Percentiles rank a stretch among this genome's conserved stretches.
Conservation (phyloP, 2,797 vertebrate genomes). For the Chrysocyon brachyurus region DNA sequence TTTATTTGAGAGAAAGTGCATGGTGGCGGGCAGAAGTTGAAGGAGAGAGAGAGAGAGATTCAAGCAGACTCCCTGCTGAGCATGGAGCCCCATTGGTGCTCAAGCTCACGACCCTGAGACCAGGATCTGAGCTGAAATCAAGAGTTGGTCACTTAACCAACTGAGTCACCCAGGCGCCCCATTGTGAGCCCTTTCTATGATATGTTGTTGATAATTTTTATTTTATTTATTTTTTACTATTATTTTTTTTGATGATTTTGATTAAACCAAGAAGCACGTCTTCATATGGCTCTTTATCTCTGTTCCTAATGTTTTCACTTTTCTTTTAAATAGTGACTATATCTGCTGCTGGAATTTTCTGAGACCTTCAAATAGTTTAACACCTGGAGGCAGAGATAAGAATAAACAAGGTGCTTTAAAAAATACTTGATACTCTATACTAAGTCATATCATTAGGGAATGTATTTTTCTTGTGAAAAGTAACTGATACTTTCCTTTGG, state of each 20-base stretch:
- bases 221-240: too few relatives aligned
- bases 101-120: neutral
- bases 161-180: neutral
- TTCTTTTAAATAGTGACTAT: neutral
- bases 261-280: neutral
- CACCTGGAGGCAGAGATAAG: neutral
- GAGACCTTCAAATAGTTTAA: conserved; percentile 24
- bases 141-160: neutral
- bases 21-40: neutral
- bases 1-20: neutral
- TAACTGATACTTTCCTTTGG: neutral
- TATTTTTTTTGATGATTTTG: neutral
- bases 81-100: neutral
- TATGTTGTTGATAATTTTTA: neutral
- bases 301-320: neutral
- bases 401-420: neutral
- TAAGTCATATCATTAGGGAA: neutral
- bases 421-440: neutral
- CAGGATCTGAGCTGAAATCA: neutral
- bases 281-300: neutral
- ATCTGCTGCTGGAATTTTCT: neutral
- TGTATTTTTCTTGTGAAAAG: neutral
- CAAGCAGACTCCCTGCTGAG: neutral
- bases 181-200: neutral
- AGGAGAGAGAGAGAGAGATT: neutral